Percentiles rank a stretch among this genome's conserved stretches.
phyloP scores from a whole-genome alignment of 2,113 vertebrate species.

The Rhinopithecus roxellana region DNA sequence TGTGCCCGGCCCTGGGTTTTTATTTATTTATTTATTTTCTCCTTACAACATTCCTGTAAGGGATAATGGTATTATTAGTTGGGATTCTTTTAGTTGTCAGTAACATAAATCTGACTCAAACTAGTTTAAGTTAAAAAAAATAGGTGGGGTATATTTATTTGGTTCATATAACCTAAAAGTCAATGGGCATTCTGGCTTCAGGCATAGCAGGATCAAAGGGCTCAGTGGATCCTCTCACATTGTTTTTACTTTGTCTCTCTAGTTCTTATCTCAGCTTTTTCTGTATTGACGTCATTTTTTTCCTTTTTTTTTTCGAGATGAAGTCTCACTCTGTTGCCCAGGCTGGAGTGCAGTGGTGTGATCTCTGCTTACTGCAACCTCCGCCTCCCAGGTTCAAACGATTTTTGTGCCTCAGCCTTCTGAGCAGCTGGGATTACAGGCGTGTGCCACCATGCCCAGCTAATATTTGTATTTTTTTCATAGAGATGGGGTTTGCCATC shows the following conservation, averaged over 20 bases:
- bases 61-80: not conserved
- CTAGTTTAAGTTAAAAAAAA: not conserved
- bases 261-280: slow-evolving; percentile 7
- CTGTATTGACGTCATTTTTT: not conserved
- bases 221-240: not conserved
- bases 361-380: no score
- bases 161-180: not conserved
- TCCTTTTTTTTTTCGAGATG: no score
- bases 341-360: no score
- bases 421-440: no score
- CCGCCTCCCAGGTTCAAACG: no score
- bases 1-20: not conserved
- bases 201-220: not conserved
- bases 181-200: not conserved
- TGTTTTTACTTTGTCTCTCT: not conserved
- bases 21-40: not conserved
- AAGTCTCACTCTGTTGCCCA: no score
- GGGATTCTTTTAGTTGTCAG: not conserved
- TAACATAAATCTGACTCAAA: not conserved
- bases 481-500: no score
- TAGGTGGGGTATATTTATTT: not conserved
- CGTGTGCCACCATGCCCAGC: no score
- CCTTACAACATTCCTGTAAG: not conserved
- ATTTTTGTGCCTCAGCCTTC: no score
- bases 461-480: no score